Conservation (phyloP, 2,888 invertebrate species). For the Oithona nana region DNA sequence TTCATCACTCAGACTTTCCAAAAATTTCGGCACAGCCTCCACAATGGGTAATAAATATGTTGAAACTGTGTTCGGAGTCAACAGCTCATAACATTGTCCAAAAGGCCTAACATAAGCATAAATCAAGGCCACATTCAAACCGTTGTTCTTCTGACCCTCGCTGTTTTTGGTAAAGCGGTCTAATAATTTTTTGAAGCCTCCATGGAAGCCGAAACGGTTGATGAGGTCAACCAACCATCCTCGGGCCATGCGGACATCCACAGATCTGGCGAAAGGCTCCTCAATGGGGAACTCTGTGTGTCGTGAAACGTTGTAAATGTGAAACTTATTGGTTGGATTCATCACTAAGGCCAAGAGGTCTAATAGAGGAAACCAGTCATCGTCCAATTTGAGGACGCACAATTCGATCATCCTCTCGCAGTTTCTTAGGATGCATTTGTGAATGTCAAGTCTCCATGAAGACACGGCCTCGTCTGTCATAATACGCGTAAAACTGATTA, state of each 20-base stretch:
- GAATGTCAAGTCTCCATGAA: conserved; percentile 93
- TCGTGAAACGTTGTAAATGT: neutral
- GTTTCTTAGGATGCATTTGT: conserved; percentile 77
- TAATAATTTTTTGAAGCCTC: conserved; percentile 67
- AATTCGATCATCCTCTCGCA: conserved; percentile 78
- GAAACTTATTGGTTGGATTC: conserved; percentile 78
- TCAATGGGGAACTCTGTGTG: conserved; percentile 27
- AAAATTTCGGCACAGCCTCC: conserved; percentile 68
- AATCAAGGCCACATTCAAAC: conserved; percentile 53
- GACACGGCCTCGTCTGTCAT: conserved; percentile 92
- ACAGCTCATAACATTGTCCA: conserved; percentile 72
- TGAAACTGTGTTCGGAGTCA: conserved; percentile 71
- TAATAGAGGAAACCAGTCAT: conserved; percentile 74
- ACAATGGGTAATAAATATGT: conserved; percentile 80
- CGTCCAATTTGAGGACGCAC: conserved; percentile 66
- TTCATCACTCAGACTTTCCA: conserved; percentile 82
- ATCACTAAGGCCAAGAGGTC: conserved; percentile 80
- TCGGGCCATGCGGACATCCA: conserved; percentile 62
- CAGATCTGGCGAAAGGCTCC: conserved; percentile 50
- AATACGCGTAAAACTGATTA: conserved; percentile 85
- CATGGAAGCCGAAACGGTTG: conserved; percentile 36
- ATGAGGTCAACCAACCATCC: conserved; percentile 93
- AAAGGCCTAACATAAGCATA: conserved; percentile 70
- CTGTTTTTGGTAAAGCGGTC: conserved; percentile 47
- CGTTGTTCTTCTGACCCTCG: conserved; percentile 25